Percentiles rank a stretch among this genome's conserved stretches.
phyloP scores from a whole-genome alignment of 2,888 invertebrate genomes.

The Gryllus longicercus region DNA sequence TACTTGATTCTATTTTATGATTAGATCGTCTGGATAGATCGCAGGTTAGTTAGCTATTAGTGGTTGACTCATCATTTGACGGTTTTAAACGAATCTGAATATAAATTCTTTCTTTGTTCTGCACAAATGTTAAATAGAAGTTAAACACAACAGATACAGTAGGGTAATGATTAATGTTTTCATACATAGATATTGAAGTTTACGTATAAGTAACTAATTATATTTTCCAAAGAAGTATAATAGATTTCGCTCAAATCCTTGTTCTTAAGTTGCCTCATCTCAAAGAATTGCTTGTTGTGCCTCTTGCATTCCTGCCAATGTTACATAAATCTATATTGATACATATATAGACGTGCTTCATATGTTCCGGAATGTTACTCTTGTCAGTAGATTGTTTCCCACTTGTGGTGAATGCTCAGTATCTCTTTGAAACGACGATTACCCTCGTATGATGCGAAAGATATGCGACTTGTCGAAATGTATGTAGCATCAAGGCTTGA shows the following conservation, averaged over 20 bases:
- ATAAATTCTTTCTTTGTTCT: not conserved
- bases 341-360: conserved; percentile 6
- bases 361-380: not conserved
- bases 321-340: conserved; percentile 7
- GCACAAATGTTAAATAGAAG: conserved; percentile 4
- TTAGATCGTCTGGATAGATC: not conserved
- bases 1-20: not conserved
- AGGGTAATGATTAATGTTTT: not conserved
- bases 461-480: no score
- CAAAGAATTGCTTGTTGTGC: conserved; percentile 2
- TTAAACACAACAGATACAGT: not conserved
- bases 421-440: no score
- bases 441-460: no score
- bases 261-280: not conserved
- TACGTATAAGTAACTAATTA: not conserved
- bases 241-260: not conserved
- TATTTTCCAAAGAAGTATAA: not conserved
- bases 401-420: no score
- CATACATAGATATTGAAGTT: not conserved
- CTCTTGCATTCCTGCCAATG: not conserved
- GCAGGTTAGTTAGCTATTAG: not conserved
- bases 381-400: not conserved
- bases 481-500: no score
- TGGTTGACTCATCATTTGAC: conserved; percentile 4
- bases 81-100: not conserved